Evolutionary conservation across 2,888 invertebrate species (phyloP).

Genomic region (Chromoteleia sp.): DNA sequence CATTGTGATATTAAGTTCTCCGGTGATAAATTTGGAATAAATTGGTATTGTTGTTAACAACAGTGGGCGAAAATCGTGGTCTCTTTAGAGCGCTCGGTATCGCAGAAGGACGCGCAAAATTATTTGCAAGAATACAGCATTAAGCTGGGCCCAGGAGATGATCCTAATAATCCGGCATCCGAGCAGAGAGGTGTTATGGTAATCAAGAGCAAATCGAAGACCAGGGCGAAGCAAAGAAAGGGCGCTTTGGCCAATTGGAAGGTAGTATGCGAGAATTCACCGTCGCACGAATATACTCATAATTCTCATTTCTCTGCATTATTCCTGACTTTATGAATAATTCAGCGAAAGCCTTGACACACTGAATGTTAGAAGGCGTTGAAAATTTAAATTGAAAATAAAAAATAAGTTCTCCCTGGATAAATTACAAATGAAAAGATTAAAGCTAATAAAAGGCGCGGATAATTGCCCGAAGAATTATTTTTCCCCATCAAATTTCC

Average conservation of each 20-base stretch:
- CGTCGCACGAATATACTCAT: constrained; percentile 65
- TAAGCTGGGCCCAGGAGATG: constrained; percentile 92
- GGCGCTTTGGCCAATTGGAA: constrained; percentile 99
- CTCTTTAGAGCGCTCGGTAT: constrained; percentile 96
- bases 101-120: constrained; percentile 94
- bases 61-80: constrained; percentile 99
- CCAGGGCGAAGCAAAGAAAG: constrained; percentile 97
- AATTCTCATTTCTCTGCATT: constrained; percentile 66
- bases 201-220: constrained; percentile 98
- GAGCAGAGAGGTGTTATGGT: constrained; percentile 98
- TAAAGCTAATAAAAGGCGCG: constrained; percentile 62
- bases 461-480: constrained; percentile 53
- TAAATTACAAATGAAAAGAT: constrained; percentile 66
- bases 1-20: constrained; percentile 12
- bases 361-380: constrained; percentile 65
- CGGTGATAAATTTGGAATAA: constrained; percentile 33
- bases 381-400: constrained; percentile 66
- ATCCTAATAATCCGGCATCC: constrained; percentile 89
- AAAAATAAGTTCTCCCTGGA: constrained; percentile 59
- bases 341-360: constrained; percentile 67
- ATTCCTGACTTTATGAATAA: constrained; percentile 66
- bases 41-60: constrained; percentile 53
- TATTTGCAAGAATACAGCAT: constrained; percentile 98
- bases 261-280: constrained; percentile 85
- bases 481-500: constrained; percentile 47